Percentiles rank a stretch among this genome's conserved stretches.
Conservation (phyloP, 2,797 vertebrate genomes). For the Diplodus sargus region DNA sequence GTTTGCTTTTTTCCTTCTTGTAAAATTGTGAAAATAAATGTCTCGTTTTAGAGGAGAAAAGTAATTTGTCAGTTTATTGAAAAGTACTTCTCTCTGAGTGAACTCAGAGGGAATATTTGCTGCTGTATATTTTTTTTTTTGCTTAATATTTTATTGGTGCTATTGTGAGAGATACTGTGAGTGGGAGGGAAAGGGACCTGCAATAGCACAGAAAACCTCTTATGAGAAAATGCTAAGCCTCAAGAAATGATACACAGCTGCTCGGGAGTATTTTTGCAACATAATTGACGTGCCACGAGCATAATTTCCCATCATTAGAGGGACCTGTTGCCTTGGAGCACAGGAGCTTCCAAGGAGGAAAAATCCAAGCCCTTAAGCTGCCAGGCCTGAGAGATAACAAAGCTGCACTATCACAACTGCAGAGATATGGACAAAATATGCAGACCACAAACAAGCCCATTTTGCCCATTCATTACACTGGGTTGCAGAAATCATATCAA, state of each 20-base stretch:
- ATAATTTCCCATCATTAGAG: constrained; percentile 76
- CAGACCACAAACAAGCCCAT: constrained; percentile 56
- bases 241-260: constrained; percentile 59
- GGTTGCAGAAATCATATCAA: constrained; percentile 52
- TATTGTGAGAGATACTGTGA: constrained; percentile 35
- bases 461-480: constrained; percentile 53
- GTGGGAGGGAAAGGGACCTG: constrained; percentile 26
- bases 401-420: constrained; percentile 44
- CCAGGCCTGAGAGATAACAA: constrained; percentile 59
- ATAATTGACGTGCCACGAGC: constrained; percentile 69
- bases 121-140: constrained; percentile 24
- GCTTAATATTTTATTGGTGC: constrained; percentile 37
- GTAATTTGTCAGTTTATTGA: constrained; percentile 21
- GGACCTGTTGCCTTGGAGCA: constrained; percentile 72
- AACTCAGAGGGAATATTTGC: constrained; percentile 24
- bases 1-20: constrained; percentile 10
- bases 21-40: constrained; percentile 27
- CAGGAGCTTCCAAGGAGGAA: constrained; percentile 54
- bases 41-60: constrained; percentile 3
- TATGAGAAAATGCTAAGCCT: constrained; percentile 54
- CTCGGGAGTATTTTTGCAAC: constrained; percentile 54
- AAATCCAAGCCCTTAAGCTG: constrained; percentile 61
- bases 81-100: not conserved
- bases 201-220: constrained; percentile 38
- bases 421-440: constrained; percentile 54